Base-by-base conservation (phyloP, 2,888 invertebrate species). In the Stomorhina lunata region DNA sequence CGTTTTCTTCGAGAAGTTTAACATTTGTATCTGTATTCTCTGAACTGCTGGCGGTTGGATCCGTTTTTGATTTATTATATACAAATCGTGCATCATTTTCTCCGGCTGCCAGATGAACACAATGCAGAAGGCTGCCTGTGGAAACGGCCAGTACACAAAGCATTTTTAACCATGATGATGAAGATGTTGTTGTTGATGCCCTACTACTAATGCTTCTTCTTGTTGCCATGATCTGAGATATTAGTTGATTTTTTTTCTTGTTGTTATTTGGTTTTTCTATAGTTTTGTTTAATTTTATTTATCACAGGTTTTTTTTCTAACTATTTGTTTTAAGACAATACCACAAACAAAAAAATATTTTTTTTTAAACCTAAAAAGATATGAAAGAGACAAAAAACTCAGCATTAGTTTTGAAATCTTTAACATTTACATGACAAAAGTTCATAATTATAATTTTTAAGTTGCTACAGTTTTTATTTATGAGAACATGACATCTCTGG, bases 1-100 rank as follows among this genome's bases (percentile, higher is more conserved):
- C 82, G 61, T 83, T 79, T 80, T 85, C 81, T 69, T 81, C 84
- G 43, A 85, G 79, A 40, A 85, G 75, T 17, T 83, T 63, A 68
- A 84, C 75, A 34, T 82, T 84, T 43, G 84, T 78, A 45, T 83
- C 81, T 63, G 78, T 63, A 53, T 63, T 72, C 25, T 79, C 81
- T 32, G 48, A 61, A 71, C 68, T 43, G 5, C 40, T 66, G 10
- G 72, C 25, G 17, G 50, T 45, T 34, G 76, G 61, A 68, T 71
- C 76, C 75, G 57, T 43, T 69, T 75, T 81, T 81, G 81, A 79
- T 80, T 69, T 80, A 78, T 80, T 77, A 57, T 69, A 76, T 65
- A 73, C 75, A 72, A 81, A 69, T 71, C 83, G 81, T 68, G 59
- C 81, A 71, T 80, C 82, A 63, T 83, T 81, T 69, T 65, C 40